Evolutionary conservation across 2,888 invertebrate species (phyloP).

Genomic region (Scelioninae gen. 1): DNA sequence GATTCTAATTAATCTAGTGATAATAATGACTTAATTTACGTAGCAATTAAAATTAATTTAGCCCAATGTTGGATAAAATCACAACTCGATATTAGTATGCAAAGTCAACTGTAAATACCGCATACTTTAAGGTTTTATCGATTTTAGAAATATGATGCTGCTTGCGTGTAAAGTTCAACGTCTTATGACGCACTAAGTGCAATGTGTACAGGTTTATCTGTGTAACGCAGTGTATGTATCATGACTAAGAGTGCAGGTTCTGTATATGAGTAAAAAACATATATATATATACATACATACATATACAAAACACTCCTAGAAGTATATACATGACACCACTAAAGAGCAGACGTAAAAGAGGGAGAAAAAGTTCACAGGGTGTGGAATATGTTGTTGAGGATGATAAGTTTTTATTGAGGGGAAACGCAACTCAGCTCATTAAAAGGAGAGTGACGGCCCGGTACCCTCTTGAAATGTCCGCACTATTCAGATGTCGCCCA

Average conservation of each 20-base stretch:
- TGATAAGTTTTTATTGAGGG: constrained; percentile 68
- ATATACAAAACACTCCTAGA: constrained; percentile 32
- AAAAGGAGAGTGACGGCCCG: constrained; percentile 57
- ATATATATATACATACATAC: too few relatives aligned
- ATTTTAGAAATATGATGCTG: constrained; percentile 71
- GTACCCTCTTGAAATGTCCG: constrained; percentile 50
- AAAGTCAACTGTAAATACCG: constrained; percentile 66
- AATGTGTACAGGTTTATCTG: constrained; percentile 22
- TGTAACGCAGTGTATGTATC: constrained; percentile 11
- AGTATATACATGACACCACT: constrained; percentile 36
- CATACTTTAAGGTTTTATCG: constrained; percentile 68
- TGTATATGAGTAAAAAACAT: constrained; percentile 18
- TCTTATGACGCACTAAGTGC: constrained; percentile 71
- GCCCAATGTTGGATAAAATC: constrained; percentile 49
- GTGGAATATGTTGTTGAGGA: constrained; percentile 62
- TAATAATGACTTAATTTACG: constrained; percentile 39
- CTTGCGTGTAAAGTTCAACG: constrained; percentile 73
- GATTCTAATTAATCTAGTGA: constrained; percentile 1
- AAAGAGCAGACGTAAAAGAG: constrained; percentile 55
- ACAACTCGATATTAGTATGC: constrained; percentile 43
- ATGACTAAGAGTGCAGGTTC: constrained; percentile 7
- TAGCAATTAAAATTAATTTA: constrained; percentile 45
- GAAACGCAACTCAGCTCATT: constrained; percentile 60
- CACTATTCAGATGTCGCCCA: constrained; percentile 56
- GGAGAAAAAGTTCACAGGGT: constrained; percentile 51